Evolutionary conservation across 2,888 invertebrate species (phyloP), one percentile per base, ranked within the genome.

Genomic region (Phaonia tiefii): DNA sequence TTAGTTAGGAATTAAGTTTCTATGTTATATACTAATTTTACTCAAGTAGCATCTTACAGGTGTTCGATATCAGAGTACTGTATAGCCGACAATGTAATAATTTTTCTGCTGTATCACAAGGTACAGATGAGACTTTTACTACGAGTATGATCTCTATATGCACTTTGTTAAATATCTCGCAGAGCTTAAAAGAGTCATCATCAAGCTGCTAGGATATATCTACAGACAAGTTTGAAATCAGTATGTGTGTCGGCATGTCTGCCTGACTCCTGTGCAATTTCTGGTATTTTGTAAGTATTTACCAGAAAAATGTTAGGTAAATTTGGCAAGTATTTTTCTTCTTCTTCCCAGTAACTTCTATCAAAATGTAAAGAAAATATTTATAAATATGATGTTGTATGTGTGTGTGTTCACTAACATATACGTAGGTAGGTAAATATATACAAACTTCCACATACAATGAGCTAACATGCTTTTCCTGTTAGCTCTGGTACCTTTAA

Each of bases 101-200:
- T 63, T 22, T n/a, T 58, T 60, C 39, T 60, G 7, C 20, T 17
- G 10, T 1, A 31, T 13, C 39, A 63, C 11, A 63, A 20, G 13
- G 31, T 39, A 13, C 63, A 63, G 39, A 42, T 42, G 60, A 42
- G 42, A 22, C 20, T 39, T 22, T 20, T 5, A 22, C 13, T 42
- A 22, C 37, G 7, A 0, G 13, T 42, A 7, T n/a, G n/a, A n/a
- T n/a, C n/a, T 51, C 22, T 22, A 20, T 51, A 2, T 8, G 11
- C 42, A 39, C 13, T 42, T 63, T 20, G 60, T 39, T 49, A 39
- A 11, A 39, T 20, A 37, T 60, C 37, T 39, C 17, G 39, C 37
- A 22, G 63, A 63, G 42, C n/a, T 63, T 63, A 63, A 60, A 63
- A 11, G 39, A 60, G 60, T 20, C 60, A 22, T 63, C 42, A 42